Evolutionary conservation across 2,113 vertebrate genomes (phyloP).

Genomic region (Elachura formosa): DNA sequence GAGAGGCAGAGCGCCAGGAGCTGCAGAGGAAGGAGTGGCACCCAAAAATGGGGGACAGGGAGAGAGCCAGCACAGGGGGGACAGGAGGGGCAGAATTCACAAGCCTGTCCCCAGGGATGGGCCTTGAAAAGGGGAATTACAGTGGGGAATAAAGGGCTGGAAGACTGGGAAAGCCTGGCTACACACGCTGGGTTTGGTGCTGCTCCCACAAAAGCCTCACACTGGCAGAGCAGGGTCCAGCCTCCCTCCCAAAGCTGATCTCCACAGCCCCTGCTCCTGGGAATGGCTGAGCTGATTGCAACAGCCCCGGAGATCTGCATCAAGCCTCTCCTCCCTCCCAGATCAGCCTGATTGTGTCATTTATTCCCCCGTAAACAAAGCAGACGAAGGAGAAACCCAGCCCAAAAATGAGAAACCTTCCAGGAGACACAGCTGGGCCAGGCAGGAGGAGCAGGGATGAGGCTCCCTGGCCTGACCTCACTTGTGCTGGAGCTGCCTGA

Average conservation of each 20-base stretch:
- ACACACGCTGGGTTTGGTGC: rapidly evolving
- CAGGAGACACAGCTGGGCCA: neutral
- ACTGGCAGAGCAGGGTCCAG: neutral
- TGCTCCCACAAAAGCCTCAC: neutral
- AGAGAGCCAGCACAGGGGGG: neutral
- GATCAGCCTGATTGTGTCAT: conserved; percentile 2
- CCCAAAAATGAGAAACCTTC: neutral
- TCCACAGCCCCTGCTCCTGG: neutral
- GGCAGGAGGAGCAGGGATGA: neutral
- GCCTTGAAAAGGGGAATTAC: neutral
- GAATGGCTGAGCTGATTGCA: neutral
- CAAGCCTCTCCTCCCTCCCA: neutral
- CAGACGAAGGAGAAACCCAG: neutral
- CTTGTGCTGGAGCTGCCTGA: neutral
- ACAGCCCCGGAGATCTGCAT: neutral
- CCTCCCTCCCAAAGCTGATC: neutral
- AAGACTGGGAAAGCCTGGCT: neutral
- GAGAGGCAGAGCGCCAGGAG: neutral
- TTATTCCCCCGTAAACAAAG: conserved; percentile 3
- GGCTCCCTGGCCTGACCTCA: neutral
- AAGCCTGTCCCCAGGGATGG: neutral
- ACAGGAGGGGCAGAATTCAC: neutral
- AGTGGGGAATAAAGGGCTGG: neutral
- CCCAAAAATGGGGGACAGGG: neutral
- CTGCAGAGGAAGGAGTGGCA: neutral